Evolutionary conservation across 1,140 invertebrate genomes (phyloP), one percentile per base, ranked within the genome.

Genomic region (Lerema accius): DNA sequence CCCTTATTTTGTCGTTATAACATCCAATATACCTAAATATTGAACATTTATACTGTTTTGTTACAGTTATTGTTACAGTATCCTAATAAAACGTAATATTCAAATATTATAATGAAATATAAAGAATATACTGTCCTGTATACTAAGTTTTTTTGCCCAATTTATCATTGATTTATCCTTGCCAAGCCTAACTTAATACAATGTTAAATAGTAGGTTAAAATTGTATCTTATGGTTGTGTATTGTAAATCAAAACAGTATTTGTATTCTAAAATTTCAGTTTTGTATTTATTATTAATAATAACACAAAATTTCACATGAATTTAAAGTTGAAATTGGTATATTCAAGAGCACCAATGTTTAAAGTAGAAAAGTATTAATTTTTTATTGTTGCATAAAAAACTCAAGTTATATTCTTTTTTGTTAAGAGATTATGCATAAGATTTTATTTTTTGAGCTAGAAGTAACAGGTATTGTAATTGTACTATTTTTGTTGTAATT

Each of bases 391-490:
- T 32, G 9, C 28, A 7, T n/a, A n/a, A n/a, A n/a, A n/a, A n/a
- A n/a, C n/a, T n/a, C n/a, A n/a, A n/a, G 28, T 7, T 32, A 32
- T 32, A 32, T 32, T 46, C 17, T 16, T 50, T 50, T 50, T 35
- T 37, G 48, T 17, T 50, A 6, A 17, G 48, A 50, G 48, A 50
- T 50, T 50, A 50, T 50, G 32, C 11, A 26, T 50, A 35, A 50
- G 32, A 32, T 35, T 50, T 50, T 50, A 50, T 50, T 37, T 15
- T 50, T 35, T 16, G 48, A 50, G 15, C 16, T 50, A 50, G 9
- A 17, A 32, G 6, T 10, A 37, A 17, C 26, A 35, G 14, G 1
- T 16, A 28, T 50, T 37, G 26, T 37, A 16, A 32, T 32, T 32
- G 28, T 32, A 32, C 28, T 32, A 23, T 23, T 32, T 32, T 32